Percentiles rank a stretch among this genome's conserved stretches.
Evolutionary conservation across 53 echinoderm and acorn worm species (phyloP).

Genomic region (Hippasteria phrygiana): DNA sequence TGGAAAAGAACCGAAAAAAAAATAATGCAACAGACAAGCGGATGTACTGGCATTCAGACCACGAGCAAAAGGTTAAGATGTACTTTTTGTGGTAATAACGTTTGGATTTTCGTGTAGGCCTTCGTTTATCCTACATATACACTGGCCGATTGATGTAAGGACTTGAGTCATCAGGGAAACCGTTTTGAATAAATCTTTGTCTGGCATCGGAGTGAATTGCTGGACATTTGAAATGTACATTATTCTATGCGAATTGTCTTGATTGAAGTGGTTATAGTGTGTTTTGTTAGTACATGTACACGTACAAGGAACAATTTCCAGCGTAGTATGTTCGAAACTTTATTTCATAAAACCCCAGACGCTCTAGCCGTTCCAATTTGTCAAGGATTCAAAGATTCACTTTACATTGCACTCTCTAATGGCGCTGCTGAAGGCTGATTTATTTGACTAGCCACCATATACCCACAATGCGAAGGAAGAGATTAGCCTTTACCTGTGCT

Average conservation of each 20-base stretch:
- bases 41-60: neutral
- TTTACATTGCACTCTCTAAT: too few species aligned
- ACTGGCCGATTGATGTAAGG: neutral
- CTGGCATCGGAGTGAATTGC: slow-evolving; percentile 33
- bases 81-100: neutral
- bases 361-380: too few species aligned
- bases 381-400: too few species aligned
- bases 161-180: slow-evolving; percentile 21
- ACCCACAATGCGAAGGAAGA: too few species aligned
- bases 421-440: too few species aligned
- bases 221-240: neutral
- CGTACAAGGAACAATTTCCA: too few species aligned
- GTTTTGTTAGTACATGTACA: too few species aligned
- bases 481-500: too few species aligned
- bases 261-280: neutral
- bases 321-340: too few species aligned
- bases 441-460: too few species aligned
- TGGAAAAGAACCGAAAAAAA: slow-evolving; percentile 1
- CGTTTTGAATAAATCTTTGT: slow-evolving; percentile 41
- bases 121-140: neutral
- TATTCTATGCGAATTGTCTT: neutral
- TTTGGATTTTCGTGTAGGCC: neutral
- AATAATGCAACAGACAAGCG: neutral
- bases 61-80: neutral
- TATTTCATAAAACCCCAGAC: too few species aligned